These are phyloP conservation scores for Colostygia pectinataria DNA, from an alignment of 2,888 invertebrate genomes.

Conservation along the genomic window DNA sequence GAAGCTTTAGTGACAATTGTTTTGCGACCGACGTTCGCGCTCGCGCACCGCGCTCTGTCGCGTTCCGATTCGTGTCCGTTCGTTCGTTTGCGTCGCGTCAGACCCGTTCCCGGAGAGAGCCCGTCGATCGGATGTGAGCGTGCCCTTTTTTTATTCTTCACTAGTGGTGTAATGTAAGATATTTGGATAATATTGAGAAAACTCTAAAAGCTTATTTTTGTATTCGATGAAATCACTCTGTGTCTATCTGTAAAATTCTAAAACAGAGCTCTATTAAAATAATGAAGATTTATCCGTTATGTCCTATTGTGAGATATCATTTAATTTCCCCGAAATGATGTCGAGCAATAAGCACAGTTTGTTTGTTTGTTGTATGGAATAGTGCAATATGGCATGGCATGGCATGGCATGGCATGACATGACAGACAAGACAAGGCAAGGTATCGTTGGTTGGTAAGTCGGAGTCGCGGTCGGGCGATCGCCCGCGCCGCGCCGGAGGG, in stretches of 20 bases:
- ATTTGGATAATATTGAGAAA: conserved; percentile 76
- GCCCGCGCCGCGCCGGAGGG: conserved; percentile 26
- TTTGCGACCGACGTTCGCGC: conserved; percentile 76
- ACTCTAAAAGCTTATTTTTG: conserved; percentile 82
- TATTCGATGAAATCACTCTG: conserved; percentile 73
- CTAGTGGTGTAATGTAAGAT: conserved; percentile 75
- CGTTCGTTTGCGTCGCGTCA: conserved; percentile 55
- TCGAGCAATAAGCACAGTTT: conserved; percentile 61
- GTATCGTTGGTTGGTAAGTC: neutral
- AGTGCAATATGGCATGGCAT: neutral
- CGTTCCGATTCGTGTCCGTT: conserved; percentile 57
- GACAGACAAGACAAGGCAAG: neutral
- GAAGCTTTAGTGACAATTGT: conserved; percentile 76
- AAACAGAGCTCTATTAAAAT: conserved; percentile 61
- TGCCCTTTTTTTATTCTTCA: conserved; percentile 69
- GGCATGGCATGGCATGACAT: neutral
- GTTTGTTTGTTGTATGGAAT: conserved; percentile 25
- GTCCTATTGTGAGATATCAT: conserved; percentile 70
- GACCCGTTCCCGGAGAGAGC: conserved; percentile 56
- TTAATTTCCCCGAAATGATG: conserved; percentile 77
- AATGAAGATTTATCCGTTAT: conserved; percentile 46
- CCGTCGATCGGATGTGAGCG: conserved; percentile 64
- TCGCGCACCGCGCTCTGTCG: conserved; percentile 63
- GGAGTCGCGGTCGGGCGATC: conserved; percentile 3
- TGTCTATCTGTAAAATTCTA: conserved; percentile 75